Evolutionary conservation across 1,140 invertebrate species (phyloP).

Genomic region (Macrobrachium nipponense): DNA sequence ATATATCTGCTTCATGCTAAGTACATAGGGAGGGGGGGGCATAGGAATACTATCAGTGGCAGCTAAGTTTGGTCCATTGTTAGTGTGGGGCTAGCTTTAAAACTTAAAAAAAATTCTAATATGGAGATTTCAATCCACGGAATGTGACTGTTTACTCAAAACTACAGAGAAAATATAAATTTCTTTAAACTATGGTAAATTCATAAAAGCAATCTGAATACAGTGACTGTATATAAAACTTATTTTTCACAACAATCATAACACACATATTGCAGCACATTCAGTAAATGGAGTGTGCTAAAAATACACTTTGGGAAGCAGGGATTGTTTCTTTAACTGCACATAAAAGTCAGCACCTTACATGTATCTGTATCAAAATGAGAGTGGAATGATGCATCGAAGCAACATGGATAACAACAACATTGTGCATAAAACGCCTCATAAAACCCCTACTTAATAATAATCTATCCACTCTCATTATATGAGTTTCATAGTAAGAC

Average conservation of each 20-base stretch:
- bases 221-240: conserved; percentile 40
- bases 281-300: conserved; percentile 42
- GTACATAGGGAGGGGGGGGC: conserved; percentile 28
- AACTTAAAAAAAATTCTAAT: conserved; percentile 36
- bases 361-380: conserved; percentile 21
- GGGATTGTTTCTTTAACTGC: conserved; percentile 40
- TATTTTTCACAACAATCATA: conserved; percentile 52
- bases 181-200: conserved; percentile 18
- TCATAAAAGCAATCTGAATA: conserved; percentile 45
- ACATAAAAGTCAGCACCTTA: conserved; percentile 53
- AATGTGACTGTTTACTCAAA: conserved; percentile 46
- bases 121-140: conserved; percentile 48
- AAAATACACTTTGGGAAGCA: conserved; percentile 58
- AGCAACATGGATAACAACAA: conserved; percentile 29
- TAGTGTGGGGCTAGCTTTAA: conserved; percentile 48
- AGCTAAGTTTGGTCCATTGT: conserved; percentile 54
- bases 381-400: conserved; percentile 41
- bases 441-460: neutral
- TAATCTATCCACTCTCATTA: conserved; percentile 20
- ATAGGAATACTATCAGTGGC: conserved; percentile 52
- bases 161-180: conserved; percentile 33
- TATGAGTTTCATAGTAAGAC: conserved; percentile 1
- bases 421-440: conserved; percentile 45
- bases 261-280: conserved; percentile 56
- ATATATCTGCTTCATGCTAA: conserved; percentile 36